Conservation (phyloP, 2,797 vertebrate genomes). For the Lagocephalus sceleratus region DNA sequence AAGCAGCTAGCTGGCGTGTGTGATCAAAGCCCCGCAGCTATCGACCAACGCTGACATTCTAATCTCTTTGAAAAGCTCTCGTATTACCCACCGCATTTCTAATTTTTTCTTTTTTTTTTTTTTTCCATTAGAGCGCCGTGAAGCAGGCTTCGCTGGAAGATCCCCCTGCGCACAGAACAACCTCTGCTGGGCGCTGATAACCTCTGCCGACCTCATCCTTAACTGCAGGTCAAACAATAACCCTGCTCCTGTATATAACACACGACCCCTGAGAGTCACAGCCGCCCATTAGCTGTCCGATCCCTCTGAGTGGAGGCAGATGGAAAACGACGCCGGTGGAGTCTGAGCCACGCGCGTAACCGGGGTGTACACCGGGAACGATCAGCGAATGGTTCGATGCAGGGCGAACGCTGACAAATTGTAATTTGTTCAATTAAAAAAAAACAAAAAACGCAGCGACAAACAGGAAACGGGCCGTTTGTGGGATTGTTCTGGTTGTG, state of each 20-base stretch:
- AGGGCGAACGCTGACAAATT: too few relatives aligned
- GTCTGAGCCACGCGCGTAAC: slow-evolving; percentile 52
- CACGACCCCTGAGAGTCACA: slow-evolving; percentile 59
- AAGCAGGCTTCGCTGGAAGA: not conserved
- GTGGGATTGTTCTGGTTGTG: too few relatives aligned
- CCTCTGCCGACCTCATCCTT: slow-evolving; percentile 33
- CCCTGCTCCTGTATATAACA: not conserved
- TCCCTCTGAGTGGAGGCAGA: too few relatives aligned
- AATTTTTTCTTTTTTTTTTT: not conserved
- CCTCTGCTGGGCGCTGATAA: slow-evolving; percentile 45
- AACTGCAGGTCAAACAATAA: slow-evolving; percentile 47
- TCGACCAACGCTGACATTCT: slow-evolving; percentile 24
- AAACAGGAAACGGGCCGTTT: too few relatives aligned
- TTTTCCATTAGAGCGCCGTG: too few relatives aligned
- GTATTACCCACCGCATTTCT: slow-evolving; percentile 14
- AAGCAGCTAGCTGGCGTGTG: too few relatives aligned
- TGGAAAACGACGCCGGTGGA: too few relatives aligned
- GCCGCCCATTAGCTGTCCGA: slow-evolving; percentile 22
- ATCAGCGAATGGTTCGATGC: too few relatives aligned
- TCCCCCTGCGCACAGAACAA: slow-evolving; percentile 29
- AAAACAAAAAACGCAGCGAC: too few relatives aligned
- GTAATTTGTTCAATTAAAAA: too few relatives aligned
- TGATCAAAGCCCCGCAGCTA: too few relatives aligned
- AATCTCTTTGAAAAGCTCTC: slow-evolving; percentile 19
- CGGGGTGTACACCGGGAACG: slow-evolving; percentile 36